These are phyloP conservation scores for Hypomecis punctinalis DNA, from an alignment of 2,888 invertebrate genomes.

Conservation along the genomic window DNA sequence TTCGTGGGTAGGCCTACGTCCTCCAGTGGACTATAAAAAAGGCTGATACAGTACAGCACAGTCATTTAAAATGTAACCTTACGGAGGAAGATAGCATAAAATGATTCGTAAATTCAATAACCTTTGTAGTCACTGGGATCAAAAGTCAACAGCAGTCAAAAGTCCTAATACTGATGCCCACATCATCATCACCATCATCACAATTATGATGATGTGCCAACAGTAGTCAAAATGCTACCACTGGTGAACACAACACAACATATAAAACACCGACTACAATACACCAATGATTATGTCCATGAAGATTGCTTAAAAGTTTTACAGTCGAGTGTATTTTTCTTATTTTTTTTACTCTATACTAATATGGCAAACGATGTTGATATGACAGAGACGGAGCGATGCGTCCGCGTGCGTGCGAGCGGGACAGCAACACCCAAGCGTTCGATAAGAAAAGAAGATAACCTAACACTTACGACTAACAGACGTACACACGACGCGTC, in stretches of 20 bases:
- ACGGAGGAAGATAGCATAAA: no score
- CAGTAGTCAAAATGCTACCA: conserved; percentile 23
- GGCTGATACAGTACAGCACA: no score
- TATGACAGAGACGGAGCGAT: conserved; percentile 69
- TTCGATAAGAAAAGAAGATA: conserved; percentile 47
- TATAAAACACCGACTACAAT: conserved; percentile 59
- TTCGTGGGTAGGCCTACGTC: no score
- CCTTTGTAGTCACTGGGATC: conserved; percentile 22
- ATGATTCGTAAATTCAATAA: not conserved
- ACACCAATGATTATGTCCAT: conserved; percentile 77
- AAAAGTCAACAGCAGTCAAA: conserved; percentile 19
- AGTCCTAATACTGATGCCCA: conserved; percentile 38
- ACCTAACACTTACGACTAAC: conserved; percentile 58
- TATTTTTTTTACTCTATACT: conserved; percentile 65
- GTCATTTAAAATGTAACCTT: no score
- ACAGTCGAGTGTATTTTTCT: conserved; percentile 54
- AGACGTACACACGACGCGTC: conserved; percentile 28
- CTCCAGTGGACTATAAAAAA: no score
- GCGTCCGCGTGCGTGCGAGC: conserved; percentile 51
- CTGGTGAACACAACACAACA: conserved; percentile 53
- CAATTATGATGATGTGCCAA: not conserved
- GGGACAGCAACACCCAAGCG: conserved; percentile 52
- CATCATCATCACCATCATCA: not conserved
- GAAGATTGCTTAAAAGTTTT: conserved; percentile 68
- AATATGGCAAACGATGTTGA: conserved; percentile 82